Evolutionary conservation across 2,888 invertebrate genomes (phyloP).

Genomic region (Acleris cristana): DNA sequence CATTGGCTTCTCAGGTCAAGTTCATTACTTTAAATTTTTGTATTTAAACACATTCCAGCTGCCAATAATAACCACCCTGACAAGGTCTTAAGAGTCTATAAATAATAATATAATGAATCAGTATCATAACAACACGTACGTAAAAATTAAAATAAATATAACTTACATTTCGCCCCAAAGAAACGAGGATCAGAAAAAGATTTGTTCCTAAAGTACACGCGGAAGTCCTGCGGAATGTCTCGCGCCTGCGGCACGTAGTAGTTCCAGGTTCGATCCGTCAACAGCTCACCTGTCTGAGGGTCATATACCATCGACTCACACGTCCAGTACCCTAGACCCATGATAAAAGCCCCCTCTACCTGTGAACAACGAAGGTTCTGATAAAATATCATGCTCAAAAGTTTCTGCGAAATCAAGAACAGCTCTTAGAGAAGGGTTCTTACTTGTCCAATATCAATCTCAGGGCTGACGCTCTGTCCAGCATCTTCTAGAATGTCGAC

Average conservation of each 20-base stretch:
- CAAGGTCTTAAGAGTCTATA: no score
- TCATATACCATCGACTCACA: constrained; percentile 84
- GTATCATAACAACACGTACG: no score
- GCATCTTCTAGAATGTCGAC: constrained; percentile 88
- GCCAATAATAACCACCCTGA: no score
- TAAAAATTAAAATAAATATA: no score
- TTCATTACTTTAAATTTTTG: no score
- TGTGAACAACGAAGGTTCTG: constrained; percentile 30
- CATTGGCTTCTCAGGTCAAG: no score
- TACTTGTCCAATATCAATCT: constrained; percentile 87
- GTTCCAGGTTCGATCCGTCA: constrained; percentile 87
- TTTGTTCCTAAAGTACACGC: constrained; percentile 82
- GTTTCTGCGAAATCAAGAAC: no score
- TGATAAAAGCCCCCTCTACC: constrained; percentile 87
- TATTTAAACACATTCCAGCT: no score
- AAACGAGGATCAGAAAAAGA: constrained; percentile 80
- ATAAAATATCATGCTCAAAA: background rate
- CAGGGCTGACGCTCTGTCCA: constrained; percentile 86
- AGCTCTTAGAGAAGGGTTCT: constrained; percentile 8
- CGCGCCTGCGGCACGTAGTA: constrained; percentile 86
- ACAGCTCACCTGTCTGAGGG: constrained; percentile 79
- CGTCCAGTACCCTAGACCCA: constrained; percentile 87
- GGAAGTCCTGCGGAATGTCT: constrained; percentile 86
- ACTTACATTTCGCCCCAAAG: constrained; percentile 78
- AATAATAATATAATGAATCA: no score